Evolutionary conservation across 2,797 vertebrate species (phyloP), one percentile per base, ranked within the genome.

Genomic region (Poeciliopsis infans): DNA sequence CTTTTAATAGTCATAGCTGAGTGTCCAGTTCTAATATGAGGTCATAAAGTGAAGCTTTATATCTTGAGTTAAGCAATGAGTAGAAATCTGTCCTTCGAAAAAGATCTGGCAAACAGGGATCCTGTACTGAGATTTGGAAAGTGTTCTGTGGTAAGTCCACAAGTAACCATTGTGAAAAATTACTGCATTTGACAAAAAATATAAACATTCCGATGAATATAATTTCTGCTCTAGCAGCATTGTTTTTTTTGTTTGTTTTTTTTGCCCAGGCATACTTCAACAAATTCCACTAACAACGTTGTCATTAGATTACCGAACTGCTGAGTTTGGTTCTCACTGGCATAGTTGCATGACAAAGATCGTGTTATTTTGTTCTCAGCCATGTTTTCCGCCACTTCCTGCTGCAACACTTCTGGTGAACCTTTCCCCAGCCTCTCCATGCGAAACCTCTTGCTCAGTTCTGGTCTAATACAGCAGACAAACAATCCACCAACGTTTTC

Each of bases 241-340:
- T 39, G 18, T 11, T 15, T 12, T 1, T 1, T 10, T 10, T 2
- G 12, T 12, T 0, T 1, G 1, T 0, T 13, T 25, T n/a, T 69
- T n/a, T 43, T 25, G 43, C 23, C 23, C 18, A 68, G 7, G 28
- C 16, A 39, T 39, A 20, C 28, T 15, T 33, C 28, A 61, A 15
- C 18, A 68, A 43, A 23, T 13, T 68, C 36, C 66, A 25, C 23
- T 7, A 69, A n/a, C 23, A 69, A n/a, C 25, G 2, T 25, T 5
- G 36, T 68, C 20, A 69, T n/a, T 25, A 69, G 11, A 69, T 13
- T 45, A 69, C 49, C 1, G 2, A 51, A 51, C 49, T 51, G 20
- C 20, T 7, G 1, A 51, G 49, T 51, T 51, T 23, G 49, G 18
- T 23, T 23, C 49, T 51, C 49, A 51, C 18, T 51, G 20, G 20